Evolutionary conservation across 2,888 invertebrate genomes (phyloP).

Genomic region (Tinea trinotella): DNA sequence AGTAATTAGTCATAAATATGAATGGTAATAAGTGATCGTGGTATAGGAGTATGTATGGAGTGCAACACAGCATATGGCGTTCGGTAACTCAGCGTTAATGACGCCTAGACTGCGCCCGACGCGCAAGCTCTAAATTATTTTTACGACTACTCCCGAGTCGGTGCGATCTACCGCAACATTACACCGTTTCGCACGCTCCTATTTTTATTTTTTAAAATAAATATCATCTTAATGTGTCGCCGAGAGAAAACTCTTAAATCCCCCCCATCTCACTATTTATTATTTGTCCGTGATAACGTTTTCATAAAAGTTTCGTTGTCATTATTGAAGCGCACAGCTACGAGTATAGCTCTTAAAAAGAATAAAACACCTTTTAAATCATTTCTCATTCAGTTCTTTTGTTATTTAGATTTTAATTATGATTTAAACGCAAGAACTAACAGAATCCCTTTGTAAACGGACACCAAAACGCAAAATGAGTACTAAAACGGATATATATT

Average conservation of each 20-base stretch:
- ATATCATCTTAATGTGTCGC: constrained; percentile 19
- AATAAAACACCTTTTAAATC: no score
- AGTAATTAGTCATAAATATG: no score
- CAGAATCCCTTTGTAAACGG: not conserved
- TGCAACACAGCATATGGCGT: constrained; percentile 25
- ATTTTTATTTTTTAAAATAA: constrained; percentile 22
- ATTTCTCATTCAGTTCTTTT: no score
- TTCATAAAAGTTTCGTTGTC: not conserved
- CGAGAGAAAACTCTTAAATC: constrained; percentile 16
- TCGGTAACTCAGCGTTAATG: constrained; percentile 24
- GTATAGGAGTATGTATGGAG: constrained; percentile 10
- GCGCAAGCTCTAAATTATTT: constrained; percentile 63
- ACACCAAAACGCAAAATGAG: no score
- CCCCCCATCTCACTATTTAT: constrained; percentile 2
- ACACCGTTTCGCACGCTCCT: constrained; percentile 22
- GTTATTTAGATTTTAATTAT: no score
- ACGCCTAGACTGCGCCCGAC: constrained; percentile 37
- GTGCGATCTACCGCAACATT: constrained; percentile 25
- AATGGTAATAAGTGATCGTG: not conserved
- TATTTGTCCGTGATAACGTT: constrained; percentile 13
- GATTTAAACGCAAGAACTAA: no score
- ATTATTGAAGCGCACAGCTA: no score
- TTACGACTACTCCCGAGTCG: constrained; percentile 42
- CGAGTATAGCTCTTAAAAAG: no score
- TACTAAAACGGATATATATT: not conserved